Base-by-base conservation (phyloP, 2,113 vertebrate genomes). In the Entomyzon cyanotis region DNA sequence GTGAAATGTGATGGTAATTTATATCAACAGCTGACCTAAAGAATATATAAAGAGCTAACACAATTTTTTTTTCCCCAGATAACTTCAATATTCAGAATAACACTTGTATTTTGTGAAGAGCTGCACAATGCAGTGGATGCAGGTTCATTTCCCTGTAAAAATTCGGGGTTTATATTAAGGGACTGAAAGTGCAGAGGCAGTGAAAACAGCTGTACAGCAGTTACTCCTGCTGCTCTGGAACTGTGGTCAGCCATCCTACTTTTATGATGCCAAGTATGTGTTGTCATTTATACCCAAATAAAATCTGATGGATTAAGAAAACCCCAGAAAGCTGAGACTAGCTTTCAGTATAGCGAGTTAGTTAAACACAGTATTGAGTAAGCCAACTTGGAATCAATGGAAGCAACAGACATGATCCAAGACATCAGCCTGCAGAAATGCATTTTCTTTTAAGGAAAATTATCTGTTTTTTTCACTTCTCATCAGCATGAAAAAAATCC, bases 21-120 rank as follows among this genome's bases (percentile, higher is more conserved):
- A 86, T 81, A 85, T 63, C 56, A 73, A 81, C 53, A 86, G 53
- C 21, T 95, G 80, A 86, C 25, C 56, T 92, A 59, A 94, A 90
- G 42, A n/a, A 95, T 60, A 73, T 65, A 75, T 14, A n/a, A 78
- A 58, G n/a, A 56, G 18, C 42, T 75, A 69, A 89, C 15, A 58
- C 10, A 28, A 41, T 28, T 30, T 11, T 18, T 11, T 18, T 68
- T 75, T 80, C 30, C 67, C 70, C 74, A 68, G 59, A 84, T n/a
- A 82, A 71, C 8, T 0, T 2, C 21, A 70, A 84, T 76, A 87
- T 60, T 87, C 63, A 77, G 44, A 91, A 35, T 41, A 92, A 62
- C 6, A 24, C 3, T 80, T 60, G 4, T 23, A 20, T 50, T 58
- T 63, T 56, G 15, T 21, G 59, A 77, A 53, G 53, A 70, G 35